These are phyloP conservation scores for Spea hammondii DNA, from an alignment of 2,797 vertebrate species.

Conservation along the genomic window DNA sequence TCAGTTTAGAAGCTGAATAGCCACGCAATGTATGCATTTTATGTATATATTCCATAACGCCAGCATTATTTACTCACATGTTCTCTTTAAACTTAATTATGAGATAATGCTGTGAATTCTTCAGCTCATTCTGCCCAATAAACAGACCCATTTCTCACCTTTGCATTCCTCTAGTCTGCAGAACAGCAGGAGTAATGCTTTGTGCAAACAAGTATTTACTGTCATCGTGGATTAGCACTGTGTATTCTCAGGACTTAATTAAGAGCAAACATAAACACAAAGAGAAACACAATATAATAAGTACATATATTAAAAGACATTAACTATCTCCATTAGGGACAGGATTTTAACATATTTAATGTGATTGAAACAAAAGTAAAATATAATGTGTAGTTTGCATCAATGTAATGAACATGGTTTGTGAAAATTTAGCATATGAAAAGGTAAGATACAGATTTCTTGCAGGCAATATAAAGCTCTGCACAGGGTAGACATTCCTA, in stretches of 20 bases:
- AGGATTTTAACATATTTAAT: background rate
- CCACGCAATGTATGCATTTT: too few species aligned
- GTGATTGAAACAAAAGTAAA: background rate
- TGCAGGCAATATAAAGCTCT: too few species aligned
- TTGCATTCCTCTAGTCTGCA: conserved; percentile 20
- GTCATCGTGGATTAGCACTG: conserved; percentile 17
- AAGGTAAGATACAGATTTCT: too few species aligned
- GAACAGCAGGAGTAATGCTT: conserved; percentile 32
- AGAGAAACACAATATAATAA: conserved; percentile 28
- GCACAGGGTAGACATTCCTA: too few species aligned
- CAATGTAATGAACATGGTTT: too few species aligned
- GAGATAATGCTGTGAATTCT: background rate
- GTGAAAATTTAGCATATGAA: too few species aligned
- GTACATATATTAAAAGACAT: conserved; percentile 25
- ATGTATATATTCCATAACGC: too few species aligned
- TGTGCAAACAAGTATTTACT: conserved; percentile 24
- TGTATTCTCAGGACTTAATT: conserved; percentile 31
- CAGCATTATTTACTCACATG: too few species aligned
- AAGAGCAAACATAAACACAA: conserved; percentile 28
- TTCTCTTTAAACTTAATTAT: background rate
- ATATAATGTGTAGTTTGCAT: too few species aligned
- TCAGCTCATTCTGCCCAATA: background rate
- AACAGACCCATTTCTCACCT: conserved; percentile 39
- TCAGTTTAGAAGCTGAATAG: too few species aligned
- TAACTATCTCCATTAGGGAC: conserved; percentile 7